Evolutionary conservation across 2,797 vertebrate species (phyloP).

Genomic region (Tympanoctomys barrerae): DNA sequence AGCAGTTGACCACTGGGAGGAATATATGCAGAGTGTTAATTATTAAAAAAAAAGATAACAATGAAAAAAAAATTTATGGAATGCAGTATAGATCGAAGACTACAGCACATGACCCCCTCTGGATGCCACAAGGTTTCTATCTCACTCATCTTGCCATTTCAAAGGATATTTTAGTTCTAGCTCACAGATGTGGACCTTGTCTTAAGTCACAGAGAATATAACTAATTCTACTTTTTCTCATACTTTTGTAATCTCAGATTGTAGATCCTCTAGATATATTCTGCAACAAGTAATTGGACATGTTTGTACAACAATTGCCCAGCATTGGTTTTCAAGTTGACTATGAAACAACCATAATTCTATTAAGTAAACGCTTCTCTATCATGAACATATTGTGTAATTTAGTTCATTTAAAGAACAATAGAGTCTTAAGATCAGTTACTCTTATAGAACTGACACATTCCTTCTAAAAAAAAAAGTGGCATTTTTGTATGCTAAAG

Average conservation of each 20-base stretch:
- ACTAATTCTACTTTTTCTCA: not conserved
- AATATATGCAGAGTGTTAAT: too few relatives aligned
- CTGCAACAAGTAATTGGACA: not conserved
- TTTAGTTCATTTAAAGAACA: constrained; percentile 22
- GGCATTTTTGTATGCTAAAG: not conserved
- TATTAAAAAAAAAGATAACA: too few relatives aligned
- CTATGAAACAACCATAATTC: not conserved
- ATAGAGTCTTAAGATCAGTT: not conserved
- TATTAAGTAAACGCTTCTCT: not conserved
- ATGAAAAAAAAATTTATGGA: not conserved
- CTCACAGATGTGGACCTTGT: not conserved
- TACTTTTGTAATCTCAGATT: not conserved
- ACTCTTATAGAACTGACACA: not conserved
- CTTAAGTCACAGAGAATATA: not conserved
- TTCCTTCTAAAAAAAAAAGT: not conserved
- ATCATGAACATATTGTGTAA: not conserved
- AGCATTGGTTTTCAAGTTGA: not conserved
- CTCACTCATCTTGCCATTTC: not conserved
- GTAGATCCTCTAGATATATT: not conserved
- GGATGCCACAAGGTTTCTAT: not conserved
- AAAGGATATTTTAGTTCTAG: not conserved
- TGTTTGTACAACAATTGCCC: not conserved
- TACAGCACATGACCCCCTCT: not conserved
- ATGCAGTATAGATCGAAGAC: not conserved
- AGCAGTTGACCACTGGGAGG: too few relatives aligned